Conservation (phyloP, 2,888 invertebrate genomes). For the Maniola hyperantus region DNA sequence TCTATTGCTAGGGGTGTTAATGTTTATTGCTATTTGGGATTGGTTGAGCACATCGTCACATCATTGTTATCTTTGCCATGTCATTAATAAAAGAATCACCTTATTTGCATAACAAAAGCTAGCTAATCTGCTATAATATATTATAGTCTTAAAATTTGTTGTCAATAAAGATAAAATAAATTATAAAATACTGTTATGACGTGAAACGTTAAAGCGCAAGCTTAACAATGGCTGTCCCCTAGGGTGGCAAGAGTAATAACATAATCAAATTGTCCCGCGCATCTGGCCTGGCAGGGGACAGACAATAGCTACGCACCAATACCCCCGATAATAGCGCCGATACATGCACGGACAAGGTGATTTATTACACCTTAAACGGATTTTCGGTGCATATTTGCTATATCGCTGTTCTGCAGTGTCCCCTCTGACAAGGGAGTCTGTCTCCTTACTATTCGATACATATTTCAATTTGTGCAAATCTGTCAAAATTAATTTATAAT, state of each 20-base stretch:
- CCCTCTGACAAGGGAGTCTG: constrained; percentile 9
- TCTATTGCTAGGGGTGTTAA: no score
- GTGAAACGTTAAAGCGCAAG: constrained; percentile 27
- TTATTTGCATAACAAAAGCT: constrained; percentile 12
- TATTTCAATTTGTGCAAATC: constrained; percentile 8
- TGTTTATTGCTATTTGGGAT: neutral
- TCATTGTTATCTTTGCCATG: neutral
- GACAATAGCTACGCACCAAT: constrained; percentile 57
- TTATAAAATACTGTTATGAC: constrained; percentile 33
- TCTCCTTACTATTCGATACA: neutral
- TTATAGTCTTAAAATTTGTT: constrained; percentile 26
- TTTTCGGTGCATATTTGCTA: constrained; percentile 62
- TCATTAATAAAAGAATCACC: neutral
- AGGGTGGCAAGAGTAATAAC: constrained; percentile 55
- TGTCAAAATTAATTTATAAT: neutral
- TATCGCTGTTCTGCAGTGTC: constrained; percentile 38
- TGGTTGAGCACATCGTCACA: neutral
- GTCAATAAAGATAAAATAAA: constrained; percentile 16
- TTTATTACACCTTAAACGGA: constrained; percentile 77
- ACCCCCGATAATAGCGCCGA: constrained; percentile 64
- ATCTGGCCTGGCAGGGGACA: constrained; percentile 51
- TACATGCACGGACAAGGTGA: constrained; percentile 60
- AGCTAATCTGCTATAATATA: constrained; percentile 10
- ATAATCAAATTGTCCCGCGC: constrained; percentile 69
- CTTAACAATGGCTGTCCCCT: constrained; percentile 47